Percentiles rank a stretch among this genome's conserved stretches.
Evolutionary conservation across 2,888 invertebrate species (phyloP).

Genomic region (Tetrapedia diversipes): DNA sequence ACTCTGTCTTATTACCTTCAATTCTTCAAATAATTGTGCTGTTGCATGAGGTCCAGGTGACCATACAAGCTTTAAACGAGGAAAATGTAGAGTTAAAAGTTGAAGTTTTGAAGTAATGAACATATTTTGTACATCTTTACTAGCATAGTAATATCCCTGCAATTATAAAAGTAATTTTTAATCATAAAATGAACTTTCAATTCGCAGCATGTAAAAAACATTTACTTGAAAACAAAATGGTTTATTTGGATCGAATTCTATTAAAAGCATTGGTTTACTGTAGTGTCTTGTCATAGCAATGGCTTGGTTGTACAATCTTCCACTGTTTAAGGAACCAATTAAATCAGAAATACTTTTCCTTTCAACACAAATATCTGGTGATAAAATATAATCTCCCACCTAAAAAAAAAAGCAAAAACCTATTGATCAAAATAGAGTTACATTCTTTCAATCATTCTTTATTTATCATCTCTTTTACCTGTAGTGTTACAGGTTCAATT

Average conservation of each 20-base stretch:
- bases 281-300: slow-evolving; percentile 96
- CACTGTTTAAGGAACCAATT: slow-evolving; percentile 97
- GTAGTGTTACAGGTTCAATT: slow-evolving; percentile 94
- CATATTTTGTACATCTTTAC: slow-evolving; percentile 89
- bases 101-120: slow-evolving; percentile 94
- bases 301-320: slow-evolving; percentile 97
- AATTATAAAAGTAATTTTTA: slow-evolving; percentile 64
- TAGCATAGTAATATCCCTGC: slow-evolving; percentile 91
- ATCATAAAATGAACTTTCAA: background rate
- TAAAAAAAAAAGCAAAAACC: slow-evolving; percentile 77
- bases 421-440: background rate
- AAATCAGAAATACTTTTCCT: slow-evolving; percentile 98
- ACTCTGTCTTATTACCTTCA: slow-evolving; percentile 87
- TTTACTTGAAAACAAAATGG: slow-evolving; percentile 93
- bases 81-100: slow-evolving; percentile 97
- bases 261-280: slow-evolving; percentile 93
- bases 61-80: slow-evolving; percentile 96
- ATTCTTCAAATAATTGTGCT: slow-evolving; percentile 96
- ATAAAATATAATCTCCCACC: slow-evolving; percentile 99
- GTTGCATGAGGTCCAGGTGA: slow-evolving; percentile 98
- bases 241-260: slow-evolving; percentile 98
- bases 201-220: background rate
- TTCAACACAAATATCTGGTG: slow-evolving; percentile 98
- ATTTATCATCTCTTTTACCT: slow-evolving; percentile 82
- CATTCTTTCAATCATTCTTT: background rate